Conservation (phyloP, 2,888 invertebrate species). For the Dugesia japonica region DNA sequence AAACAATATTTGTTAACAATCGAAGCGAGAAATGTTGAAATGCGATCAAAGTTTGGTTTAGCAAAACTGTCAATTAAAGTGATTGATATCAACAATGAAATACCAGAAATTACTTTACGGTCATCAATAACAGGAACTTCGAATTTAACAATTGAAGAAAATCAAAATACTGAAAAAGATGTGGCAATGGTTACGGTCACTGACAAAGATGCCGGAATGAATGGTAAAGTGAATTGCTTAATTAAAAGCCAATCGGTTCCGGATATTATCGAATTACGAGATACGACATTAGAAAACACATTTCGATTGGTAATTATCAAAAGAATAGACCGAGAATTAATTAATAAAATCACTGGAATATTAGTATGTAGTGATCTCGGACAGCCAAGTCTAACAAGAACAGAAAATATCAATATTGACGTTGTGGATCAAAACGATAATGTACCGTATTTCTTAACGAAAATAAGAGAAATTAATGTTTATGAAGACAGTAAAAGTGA, state of each 20-base stretch:
- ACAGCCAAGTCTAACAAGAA: not conserved
- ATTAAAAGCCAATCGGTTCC: not conserved
- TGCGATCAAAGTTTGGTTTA: not conserved
- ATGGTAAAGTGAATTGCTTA: conserved; percentile 5
- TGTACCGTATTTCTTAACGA: not conserved
- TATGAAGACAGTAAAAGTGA: conserved; percentile 16
- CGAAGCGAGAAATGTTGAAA: conserved; percentile 3
- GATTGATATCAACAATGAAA: conserved; percentile 22
- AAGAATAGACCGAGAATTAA: not conserved
- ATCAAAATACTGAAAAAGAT: not conserved
- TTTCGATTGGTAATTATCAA: not conserved
- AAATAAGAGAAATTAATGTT: not conserved
- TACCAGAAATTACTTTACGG: not conserved
- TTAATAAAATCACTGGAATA: not conserved
- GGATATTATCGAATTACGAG: not conserved
- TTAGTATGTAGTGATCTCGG: not conserved
- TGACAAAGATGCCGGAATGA: not conserved
- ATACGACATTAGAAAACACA: not conserved
- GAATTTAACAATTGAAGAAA: conserved; percentile 11
- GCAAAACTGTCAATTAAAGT: not conserved
- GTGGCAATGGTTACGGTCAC: conserved; percentile 15
- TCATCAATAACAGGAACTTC: not conserved
- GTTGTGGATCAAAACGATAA: conserved; percentile 27
- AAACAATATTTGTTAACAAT: not conserved
- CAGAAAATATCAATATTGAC: conserved; percentile 7